Percentiles rank a stretch among this genome's conserved stretches.
Conservation (phyloP, 2,113 vertebrate genomes). For the Trogon surrucura region DNA sequence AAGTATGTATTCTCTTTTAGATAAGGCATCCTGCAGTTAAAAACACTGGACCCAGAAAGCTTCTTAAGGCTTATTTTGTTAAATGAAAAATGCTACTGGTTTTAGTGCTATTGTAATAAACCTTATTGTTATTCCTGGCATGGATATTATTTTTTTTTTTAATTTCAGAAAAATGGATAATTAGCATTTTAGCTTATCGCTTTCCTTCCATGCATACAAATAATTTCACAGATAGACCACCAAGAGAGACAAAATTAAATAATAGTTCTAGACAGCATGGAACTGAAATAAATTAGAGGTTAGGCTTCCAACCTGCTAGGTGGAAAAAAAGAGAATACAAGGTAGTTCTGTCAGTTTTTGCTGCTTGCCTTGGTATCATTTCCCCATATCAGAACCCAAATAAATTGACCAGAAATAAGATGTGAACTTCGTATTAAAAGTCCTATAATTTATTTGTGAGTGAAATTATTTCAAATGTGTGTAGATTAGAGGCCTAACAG, state of each 20-base stretch:
- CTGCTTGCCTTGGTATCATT: not conserved
- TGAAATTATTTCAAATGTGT: slow-evolving; percentile 16
- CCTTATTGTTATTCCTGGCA: slow-evolving; percentile 76
- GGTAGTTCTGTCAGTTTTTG: slow-evolving; percentile 13
- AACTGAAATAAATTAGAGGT: slow-evolving; percentile 67
- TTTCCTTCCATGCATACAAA: slow-evolving; percentile 74
- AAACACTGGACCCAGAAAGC: slow-evolving; percentile 42
- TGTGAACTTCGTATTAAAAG: not conserved
- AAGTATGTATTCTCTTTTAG: slow-evolving; percentile 28
- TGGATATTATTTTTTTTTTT: slow-evolving; percentile 58
- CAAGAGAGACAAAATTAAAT: slow-evolving; percentile 76
- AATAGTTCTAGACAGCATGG: slow-evolving; percentile 67
- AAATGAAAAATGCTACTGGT: slow-evolving; percentile 59
- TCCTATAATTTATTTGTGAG: slow-evolving; percentile 14
- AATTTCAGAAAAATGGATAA: slow-evolving; percentile 73
- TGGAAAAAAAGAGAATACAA: not conserved
- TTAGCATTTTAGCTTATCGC: slow-evolving; percentile 80
- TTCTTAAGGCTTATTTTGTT: slow-evolving; percentile 64
- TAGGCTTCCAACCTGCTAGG: slow-evolving; percentile 32
- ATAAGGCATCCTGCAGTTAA: slow-evolving; percentile 58
- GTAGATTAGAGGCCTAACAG: slow-evolving; percentile 26
- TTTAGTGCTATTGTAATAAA: slow-evolving; percentile 65
- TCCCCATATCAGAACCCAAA: not conserved
- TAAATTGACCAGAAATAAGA: slow-evolving; percentile 44
- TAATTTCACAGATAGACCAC: slow-evolving; percentile 75